A percentile compares a stretch with the other conserved stretches of the same genome.
Conservation (phyloP, 2,113 vertebrate genomes). For the Osmerus mordax region DNA sequence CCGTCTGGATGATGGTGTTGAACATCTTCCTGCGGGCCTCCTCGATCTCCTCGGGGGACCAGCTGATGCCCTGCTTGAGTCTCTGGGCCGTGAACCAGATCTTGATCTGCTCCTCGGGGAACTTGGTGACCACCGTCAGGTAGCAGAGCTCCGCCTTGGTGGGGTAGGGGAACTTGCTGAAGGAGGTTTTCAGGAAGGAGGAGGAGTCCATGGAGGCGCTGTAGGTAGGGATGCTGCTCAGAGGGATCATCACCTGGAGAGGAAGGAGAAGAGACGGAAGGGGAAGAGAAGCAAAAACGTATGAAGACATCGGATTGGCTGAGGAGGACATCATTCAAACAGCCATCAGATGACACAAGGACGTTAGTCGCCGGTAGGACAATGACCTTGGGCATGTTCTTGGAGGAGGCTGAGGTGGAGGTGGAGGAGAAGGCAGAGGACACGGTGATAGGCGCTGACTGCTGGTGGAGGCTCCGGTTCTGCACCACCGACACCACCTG, state of each 20-base stretch:
- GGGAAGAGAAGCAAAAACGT: neutral
- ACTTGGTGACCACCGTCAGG: constrained; percentile 96
- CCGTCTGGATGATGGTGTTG: constrained; percentile 93
- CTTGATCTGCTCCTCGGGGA: constrained; percentile 97
- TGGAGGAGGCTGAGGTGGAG: constrained; percentile 65
- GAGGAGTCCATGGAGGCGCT: constrained; percentile 95
- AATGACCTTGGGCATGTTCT: constrained; percentile 85
- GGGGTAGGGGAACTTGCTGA: constrained; percentile 97
- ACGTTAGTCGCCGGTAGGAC: neutral
- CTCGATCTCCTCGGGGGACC: constrained; percentile 98
- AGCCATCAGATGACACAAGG: neutral
- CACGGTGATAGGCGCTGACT: constrained; percentile 65
- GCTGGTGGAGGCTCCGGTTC: constrained; percentile 69
- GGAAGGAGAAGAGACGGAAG: neutral
- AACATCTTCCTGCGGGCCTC: constrained; percentile 99
- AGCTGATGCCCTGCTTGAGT: constrained; percentile 97
- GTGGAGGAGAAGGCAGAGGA: constrained; percentile 55
- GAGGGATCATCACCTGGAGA: constrained; percentile 88
- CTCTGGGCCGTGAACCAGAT: constrained; percentile 99
- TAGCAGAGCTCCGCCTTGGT: constrained; percentile 98
- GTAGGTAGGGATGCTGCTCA: constrained; percentile 97
- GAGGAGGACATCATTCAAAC: neutral
- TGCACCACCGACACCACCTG: constrained; percentile 88
- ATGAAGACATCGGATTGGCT: neutral
- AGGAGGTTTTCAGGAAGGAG: constrained; percentile 94